A percentile compares a stretch with the other conserved stretches of the same genome.
Evolutionary conservation across 2,888 invertebrate species (phyloP).

Genomic region (Plusia festucae): DNA sequence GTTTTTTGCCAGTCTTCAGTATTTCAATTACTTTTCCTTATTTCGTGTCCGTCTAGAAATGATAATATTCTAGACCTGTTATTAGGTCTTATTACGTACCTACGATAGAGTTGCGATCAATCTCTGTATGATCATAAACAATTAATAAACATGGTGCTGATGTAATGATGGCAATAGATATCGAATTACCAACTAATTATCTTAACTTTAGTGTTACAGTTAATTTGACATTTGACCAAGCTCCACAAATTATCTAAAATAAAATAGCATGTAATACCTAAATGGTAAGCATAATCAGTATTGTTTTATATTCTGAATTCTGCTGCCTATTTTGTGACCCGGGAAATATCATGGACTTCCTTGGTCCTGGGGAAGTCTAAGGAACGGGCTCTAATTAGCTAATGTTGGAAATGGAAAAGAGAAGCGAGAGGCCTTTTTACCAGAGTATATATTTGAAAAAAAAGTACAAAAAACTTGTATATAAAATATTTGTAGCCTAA

Average conservation of each 20-base stretch:
- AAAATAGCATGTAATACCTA: not conserved
- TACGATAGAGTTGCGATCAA: not conserved
- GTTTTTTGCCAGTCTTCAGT: no score
- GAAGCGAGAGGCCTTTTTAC: no score
- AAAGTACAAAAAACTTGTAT: not conserved
- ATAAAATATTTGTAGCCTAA: not conserved
- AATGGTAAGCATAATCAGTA: not conserved
- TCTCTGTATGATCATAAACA: not conserved
- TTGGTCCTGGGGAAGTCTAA: not conserved
- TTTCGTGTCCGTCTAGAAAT: not conserved
- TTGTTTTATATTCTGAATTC: not conserved
- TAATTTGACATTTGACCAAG: constrained; percentile 2
- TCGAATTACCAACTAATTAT: not conserved
- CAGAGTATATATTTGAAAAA: no score
- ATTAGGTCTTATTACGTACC: not conserved
- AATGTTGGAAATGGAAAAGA: no score
- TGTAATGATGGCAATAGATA: not conserved
- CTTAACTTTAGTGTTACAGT: not conserved
- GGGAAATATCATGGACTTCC: not conserved
- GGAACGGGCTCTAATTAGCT: no score
- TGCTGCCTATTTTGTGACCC: not conserved
- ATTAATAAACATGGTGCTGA: not conserved
- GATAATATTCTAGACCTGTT: not conserved
- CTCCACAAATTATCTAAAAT: not conserved
- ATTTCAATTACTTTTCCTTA: not conserved